Percentiles rank a stretch among this genome's conserved stretches.
Conservation (phyloP, 2,797 vertebrate genomes). For the Betta splendens region DNA sequence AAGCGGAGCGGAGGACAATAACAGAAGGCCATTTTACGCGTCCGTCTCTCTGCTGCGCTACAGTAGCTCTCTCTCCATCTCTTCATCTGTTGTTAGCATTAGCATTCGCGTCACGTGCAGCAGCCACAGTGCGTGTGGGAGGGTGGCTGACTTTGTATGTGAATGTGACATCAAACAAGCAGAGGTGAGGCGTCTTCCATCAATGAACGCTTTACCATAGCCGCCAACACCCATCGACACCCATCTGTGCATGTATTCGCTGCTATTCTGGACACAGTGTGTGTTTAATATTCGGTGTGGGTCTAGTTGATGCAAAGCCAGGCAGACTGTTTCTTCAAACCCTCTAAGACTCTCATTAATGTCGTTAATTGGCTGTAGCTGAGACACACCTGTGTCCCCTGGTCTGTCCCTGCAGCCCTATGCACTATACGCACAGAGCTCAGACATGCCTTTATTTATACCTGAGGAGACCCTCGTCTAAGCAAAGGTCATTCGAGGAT, state of each 20-base stretch:
- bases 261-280: constrained; percentile 20
- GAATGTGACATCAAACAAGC: constrained; percentile 59
- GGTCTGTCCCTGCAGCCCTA: constrained; percentile 28
- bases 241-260: constrained; percentile 25
- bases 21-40: constrained; percentile 44
- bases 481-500: constrained; percentile 1
- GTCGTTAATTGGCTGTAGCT: constrained; percentile 59
- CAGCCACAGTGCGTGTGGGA: constrained; percentile 51
- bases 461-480: neutral
- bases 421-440: constrained; percentile 21
- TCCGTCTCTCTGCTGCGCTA: constrained; percentile 19
- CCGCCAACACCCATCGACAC: constrained; percentile 9
- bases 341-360: constrained; percentile 56
- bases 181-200: constrained; percentile 49
- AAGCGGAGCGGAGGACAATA: constrained; percentile 73
- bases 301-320: constrained; percentile 33
- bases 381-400: constrained; percentile 66
- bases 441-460: constrained; percentile 2
- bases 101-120: constrained; percentile 57
- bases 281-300: constrained; percentile 40
- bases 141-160: constrained; percentile 49
- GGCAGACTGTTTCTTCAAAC: constrained; percentile 35
- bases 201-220: constrained; percentile 48
- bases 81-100: constrained; percentile 37
- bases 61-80: constrained; percentile 42